Percentiles rank a stretch among this genome's conserved stretches.
Evolutionary conservation across 2,888 invertebrate genomes (phyloP).

Genomic region (Melinaea marsaeus): DNA sequence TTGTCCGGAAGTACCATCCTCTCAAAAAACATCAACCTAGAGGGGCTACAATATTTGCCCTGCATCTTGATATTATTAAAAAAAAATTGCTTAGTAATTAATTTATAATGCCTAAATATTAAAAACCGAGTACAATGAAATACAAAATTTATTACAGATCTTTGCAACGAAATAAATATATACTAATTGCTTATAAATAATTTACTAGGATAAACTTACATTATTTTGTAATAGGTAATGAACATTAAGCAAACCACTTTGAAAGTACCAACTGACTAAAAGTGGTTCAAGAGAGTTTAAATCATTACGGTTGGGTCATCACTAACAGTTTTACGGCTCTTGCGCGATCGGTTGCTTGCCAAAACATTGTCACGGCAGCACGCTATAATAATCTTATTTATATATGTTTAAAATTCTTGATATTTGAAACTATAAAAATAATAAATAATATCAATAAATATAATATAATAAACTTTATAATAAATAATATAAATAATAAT

Average conservation of each 20-base stretch:
- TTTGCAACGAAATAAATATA: no score
- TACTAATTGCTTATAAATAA: no score
- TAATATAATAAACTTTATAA: no score
- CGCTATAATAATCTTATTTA: slow-evolving; percentile 19
- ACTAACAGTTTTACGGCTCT: slow-evolving; percentile 20
- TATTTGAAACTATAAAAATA: background rate
- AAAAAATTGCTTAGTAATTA: no score
- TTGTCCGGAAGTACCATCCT: no score
- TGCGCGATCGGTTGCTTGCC: slow-evolving; percentile 18
- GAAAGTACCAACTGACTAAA: slow-evolving; percentile 11
- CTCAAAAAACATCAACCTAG: no score
- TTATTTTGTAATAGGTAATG: background rate
- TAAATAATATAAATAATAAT: no score
- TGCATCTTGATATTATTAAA: no score
- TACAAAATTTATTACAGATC: no score
- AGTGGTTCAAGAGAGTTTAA: slow-evolving; percentile 16
- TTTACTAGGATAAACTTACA: background rate
- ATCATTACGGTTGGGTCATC: slow-evolving; percentile 20
- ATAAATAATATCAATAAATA: background rate
- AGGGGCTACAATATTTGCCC: no score
- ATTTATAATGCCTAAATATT: no score
- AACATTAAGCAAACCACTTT: slow-evolving; percentile 3
- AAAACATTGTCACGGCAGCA: slow-evolving; percentile 17
- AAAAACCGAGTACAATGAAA: no score
- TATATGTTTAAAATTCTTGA: slow-evolving; percentile 17